Conservation (phyloP, 2,888 invertebrate species). For the Diarsia mendica region DNA sequence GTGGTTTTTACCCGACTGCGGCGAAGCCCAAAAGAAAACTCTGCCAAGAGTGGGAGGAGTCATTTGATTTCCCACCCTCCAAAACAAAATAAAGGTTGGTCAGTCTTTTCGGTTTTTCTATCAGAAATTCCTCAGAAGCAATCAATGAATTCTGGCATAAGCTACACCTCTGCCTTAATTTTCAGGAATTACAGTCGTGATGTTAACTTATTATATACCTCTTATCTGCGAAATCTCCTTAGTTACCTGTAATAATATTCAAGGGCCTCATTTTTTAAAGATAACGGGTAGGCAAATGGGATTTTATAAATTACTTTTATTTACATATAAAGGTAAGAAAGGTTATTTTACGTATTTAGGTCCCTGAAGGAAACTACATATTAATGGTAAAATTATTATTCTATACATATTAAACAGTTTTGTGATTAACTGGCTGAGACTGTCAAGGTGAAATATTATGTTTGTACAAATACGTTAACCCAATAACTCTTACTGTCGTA, state of each 20-base stretch:
- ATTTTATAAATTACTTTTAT: conserved; percentile 30
- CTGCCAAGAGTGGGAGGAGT: too few relatives aligned
- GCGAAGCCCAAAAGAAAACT: too few relatives aligned
- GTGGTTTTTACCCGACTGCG: too few relatives aligned
- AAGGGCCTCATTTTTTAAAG: conserved; percentile 10
- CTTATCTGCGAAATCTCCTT: neutral
- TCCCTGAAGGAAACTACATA: neutral
- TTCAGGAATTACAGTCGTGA: too few relatives aligned
- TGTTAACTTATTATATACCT: neutral
- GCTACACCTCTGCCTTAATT: too few relatives aligned
- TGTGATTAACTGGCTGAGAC: neutral
- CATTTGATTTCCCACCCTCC: too few relatives aligned
- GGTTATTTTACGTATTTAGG: neutral
- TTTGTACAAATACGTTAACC: neutral
- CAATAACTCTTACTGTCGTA: too few relatives aligned
- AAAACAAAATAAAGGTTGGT: too few relatives aligned
- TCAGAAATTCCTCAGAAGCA: too few relatives aligned
- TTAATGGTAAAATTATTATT: neutral
- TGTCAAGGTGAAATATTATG: neutral
- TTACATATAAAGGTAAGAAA: conserved; percentile 5
- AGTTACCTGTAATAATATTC: conserved; percentile 11
- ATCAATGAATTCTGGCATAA: too few relatives aligned
- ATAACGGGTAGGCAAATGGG: conserved; percentile 7
- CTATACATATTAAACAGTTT: conserved; percentile 1
- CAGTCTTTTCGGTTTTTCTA: too few relatives aligned